Evolutionary conservation across 2,888 invertebrate genomes (phyloP).

Genomic region (Acleris cristana): DNA sequence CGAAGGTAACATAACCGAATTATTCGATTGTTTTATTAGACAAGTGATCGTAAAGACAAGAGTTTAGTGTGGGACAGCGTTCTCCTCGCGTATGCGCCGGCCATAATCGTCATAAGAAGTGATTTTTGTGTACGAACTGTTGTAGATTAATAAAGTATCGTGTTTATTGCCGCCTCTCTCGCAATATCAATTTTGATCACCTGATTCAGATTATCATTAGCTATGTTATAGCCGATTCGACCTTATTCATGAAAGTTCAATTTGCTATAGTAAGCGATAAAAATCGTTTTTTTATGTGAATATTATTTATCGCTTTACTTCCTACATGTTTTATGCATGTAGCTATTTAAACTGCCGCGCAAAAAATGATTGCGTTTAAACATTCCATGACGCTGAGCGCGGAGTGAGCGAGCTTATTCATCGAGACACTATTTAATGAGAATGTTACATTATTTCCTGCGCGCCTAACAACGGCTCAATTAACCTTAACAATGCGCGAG

Average conservation of each 20-base stretch:
- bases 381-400: slow-evolving; percentile 9
- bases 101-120: slow-evolving; percentile 60
- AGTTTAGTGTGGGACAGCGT: slow-evolving; percentile 57
- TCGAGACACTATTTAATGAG: slow-evolving; percentile 34
- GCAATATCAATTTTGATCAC: slow-evolving; percentile 48
- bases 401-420: slow-evolving; percentile 29
- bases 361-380: slow-evolving; percentile 30
- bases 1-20: slow-evolving; percentile 53
- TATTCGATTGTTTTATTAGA: slow-evolving; percentile 75
- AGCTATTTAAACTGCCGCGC: slow-evolving; percentile 32
- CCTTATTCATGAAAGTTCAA: slow-evolving; percentile 55
- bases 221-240: slow-evolving; percentile 50
- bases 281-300: slow-evolving; percentile 43
- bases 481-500: slow-evolving; percentile 35
- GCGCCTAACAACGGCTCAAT: slow-evolving; percentile 36
- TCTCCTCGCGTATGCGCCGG: slow-evolving; percentile 46
- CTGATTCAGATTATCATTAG: slow-evolving; percentile 49
- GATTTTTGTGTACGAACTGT: slow-evolving; percentile 65
- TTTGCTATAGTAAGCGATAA: slow-evolving; percentile 48
- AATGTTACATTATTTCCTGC: slow-evolving; percentile 36
- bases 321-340: slow-evolving; percentile 40
- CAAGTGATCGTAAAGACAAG: slow-evolving; percentile 65
- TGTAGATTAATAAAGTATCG: slow-evolving; percentile 58
- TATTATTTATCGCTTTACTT: slow-evolving; percentile 41
- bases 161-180: slow-evolving; percentile 55